phyloP scores from a whole-genome alignment of 1,140 invertebrate genomes.

The Frieseomelitta varia region DNA sequence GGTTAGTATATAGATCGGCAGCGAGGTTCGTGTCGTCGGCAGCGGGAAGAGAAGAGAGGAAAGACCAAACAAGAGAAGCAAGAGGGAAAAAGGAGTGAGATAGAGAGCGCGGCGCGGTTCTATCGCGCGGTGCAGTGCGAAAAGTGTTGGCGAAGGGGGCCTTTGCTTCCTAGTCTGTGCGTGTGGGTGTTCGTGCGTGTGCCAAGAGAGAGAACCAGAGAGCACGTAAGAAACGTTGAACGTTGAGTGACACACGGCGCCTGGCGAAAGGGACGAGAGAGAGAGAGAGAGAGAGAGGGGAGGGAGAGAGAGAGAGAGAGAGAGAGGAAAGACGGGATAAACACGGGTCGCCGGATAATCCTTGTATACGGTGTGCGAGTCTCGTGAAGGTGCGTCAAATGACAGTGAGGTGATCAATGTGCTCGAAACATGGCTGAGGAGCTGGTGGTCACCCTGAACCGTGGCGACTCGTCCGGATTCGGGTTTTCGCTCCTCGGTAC shows the following conservation, averaged over 20 bases:
- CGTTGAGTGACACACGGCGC: conserved; percentile 40
- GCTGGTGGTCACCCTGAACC: conserved; percentile 91
- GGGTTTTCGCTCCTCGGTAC: conserved; percentile 94
- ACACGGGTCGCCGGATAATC: conserved; percentile 42
- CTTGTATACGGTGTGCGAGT: conserved; percentile 45
- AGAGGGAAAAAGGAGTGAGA: conserved; percentile 3
- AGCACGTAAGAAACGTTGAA: conserved; percentile 26
- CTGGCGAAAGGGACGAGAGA: neutral
- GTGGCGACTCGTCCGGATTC: conserved; percentile 91
- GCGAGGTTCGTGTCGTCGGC: conserved; percentile 14
- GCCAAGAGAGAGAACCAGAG: neutral
- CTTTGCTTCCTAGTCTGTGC: conserved; percentile 20
- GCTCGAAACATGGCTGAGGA: conserved; percentile 90
- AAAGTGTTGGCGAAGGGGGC: conserved; percentile 52
- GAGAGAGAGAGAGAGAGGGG: neutral
- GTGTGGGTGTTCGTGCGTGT: conserved; percentile 35
- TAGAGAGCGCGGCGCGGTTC: conserved; percentile 33
- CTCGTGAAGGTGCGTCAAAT: conserved; percentile 64
- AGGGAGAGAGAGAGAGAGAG: conserved; percentile 11
- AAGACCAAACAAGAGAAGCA: neutral
- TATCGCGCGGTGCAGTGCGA: conserved; percentile 54
- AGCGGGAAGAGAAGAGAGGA: conserved; percentile 3
- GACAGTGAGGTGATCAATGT: conserved; percentile 75
- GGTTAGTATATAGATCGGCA: neutral
- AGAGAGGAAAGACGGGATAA: conserved; percentile 34